Percentiles rank a stretch among this genome's conserved stretches.
phyloP scores from a whole-genome alignment of 2,888 invertebrate genomes.

The Lymantria monacha region DNA sequence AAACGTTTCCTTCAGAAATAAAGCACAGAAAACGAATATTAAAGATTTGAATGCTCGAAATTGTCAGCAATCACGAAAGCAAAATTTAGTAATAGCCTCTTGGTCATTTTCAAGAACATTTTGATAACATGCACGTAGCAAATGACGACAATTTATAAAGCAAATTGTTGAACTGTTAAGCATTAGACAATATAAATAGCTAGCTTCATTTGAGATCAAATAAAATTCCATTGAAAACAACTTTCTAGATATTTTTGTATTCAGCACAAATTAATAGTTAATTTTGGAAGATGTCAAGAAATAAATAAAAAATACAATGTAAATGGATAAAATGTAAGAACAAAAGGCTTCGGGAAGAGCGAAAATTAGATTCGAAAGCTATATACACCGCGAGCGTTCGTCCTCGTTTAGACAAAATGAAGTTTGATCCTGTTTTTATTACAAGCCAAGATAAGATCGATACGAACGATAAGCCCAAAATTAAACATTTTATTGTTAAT shows the following conservation, averaged over 20 bases:
- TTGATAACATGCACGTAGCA: too few relatives aligned
- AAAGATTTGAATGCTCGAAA: conserved; percentile 20
- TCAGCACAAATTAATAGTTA: not conserved
- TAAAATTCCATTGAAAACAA: too few relatives aligned
- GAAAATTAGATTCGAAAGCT: conserved; percentile 64
- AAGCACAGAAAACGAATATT: conserved; percentile 33
- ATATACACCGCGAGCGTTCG: conserved; percentile 55
- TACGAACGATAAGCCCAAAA: conserved; percentile 16
- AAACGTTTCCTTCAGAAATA: conserved; percentile 46
- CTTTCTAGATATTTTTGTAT: too few relatives aligned
- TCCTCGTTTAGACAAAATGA: conserved; percentile 51
- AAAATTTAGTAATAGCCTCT: too few relatives aligned
- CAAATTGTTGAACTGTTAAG: too few relatives aligned
- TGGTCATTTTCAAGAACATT: too few relatives aligned
- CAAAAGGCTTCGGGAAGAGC: conserved; percentile 34
- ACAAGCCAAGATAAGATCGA: conserved; percentile 31
- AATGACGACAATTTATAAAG: too few relatives aligned
- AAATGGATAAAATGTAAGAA: conserved; percentile 31
- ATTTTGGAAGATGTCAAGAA: conserved; percentile 16
- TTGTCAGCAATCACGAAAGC: too few relatives aligned
- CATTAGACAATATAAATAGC: too few relatives aligned
- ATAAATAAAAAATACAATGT: conserved; percentile 30
- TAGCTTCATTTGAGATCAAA: too few relatives aligned
- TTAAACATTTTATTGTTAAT: conserved; percentile 8
- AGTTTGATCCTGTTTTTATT: conserved; percentile 59